Evolutionary conservation across 2,888 invertebrate species (phyloP).

Genomic region (Omphaloscelis lunosa): DNA sequence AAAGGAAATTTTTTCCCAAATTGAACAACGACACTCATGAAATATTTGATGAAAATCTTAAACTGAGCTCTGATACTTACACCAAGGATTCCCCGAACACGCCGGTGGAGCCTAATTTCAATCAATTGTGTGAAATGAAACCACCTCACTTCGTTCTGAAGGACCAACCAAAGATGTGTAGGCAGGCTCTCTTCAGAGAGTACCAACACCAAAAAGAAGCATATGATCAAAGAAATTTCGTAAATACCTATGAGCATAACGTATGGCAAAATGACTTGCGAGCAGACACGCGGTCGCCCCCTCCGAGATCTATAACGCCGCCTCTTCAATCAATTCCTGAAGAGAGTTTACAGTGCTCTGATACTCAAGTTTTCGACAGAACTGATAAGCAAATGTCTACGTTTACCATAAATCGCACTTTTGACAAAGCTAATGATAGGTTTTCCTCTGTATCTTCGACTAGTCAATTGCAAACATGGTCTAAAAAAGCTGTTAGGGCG

Average conservation of each 20-base stretch:
- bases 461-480: conserved; percentile 80
- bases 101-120: conserved; percentile 74
- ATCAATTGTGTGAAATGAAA: conserved; percentile 74
- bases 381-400: conserved; percentile 80
- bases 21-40: conserved; percentile 82
- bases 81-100: conserved; percentile 88
- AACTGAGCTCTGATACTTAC: conserved; percentile 88
- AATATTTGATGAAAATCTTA: conserved; percentile 78
- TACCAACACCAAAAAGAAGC: conserved; percentile 78
- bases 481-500: conserved; percentile 82
- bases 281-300: conserved; percentile 80
- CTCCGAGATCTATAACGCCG: conserved; percentile 83
- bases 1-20: conserved; percentile 82
- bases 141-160: conserved; percentile 75
- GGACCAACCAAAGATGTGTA: conserved; percentile 82
- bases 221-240: conserved; percentile 74
- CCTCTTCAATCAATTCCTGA: conserved; percentile 88
- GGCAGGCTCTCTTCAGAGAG: conserved; percentile 85
- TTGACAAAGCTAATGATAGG: conserved; percentile 77
- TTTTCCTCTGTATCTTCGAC: conserved; percentile 65
- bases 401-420: conserved; percentile 86
- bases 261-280: conserved; percentile 82
- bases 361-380: conserved; percentile 80
- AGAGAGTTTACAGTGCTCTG: conserved; percentile 83
- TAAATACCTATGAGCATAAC: conserved; percentile 79